These are phyloP conservation scores for Erynnis tages DNA, from an alignment of 2,888 invertebrate species.

Conservation along the genomic window DNA sequence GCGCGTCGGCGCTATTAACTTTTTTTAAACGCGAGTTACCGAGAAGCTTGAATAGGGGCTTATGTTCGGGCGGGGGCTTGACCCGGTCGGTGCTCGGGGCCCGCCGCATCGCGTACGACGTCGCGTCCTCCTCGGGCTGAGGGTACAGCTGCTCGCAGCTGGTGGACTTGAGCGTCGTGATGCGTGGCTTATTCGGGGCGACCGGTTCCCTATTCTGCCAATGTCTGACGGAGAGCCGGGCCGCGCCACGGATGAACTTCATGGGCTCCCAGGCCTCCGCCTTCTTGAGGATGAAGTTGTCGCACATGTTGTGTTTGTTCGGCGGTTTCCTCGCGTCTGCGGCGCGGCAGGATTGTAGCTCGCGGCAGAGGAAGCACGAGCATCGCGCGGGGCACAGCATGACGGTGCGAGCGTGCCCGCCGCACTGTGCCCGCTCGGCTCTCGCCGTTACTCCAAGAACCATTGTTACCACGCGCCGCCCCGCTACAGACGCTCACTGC, in stretches of 20 bases:
- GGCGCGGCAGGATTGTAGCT: constrained; percentile 84
- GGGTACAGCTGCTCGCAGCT: constrained; percentile 78
- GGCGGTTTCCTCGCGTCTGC: constrained; percentile 71
- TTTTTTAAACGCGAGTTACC: constrained; percentile 71
- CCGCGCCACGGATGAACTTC: constrained; percentile 74
- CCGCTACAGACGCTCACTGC: constrained; percentile 42
- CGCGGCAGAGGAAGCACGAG: constrained; percentile 88
- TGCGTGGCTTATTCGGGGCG: constrained; percentile 63
- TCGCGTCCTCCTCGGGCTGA: constrained; percentile 60
- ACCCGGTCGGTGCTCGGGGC: constrained; percentile 77
- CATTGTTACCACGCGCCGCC: constrained; percentile 53
- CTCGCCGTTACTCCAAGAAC: constrained; percentile 50
- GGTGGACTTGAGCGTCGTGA: constrained; percentile 68
- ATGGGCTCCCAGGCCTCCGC: constrained; percentile 77
- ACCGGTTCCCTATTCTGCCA: constrained; percentile 75
- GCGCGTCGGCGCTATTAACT: constrained; percentile 55
- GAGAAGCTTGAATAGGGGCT: constrained; percentile 69
- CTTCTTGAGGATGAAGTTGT: constrained; percentile 80
- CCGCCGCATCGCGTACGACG: constrained; percentile 64
- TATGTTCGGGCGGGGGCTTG: constrained; percentile 63
- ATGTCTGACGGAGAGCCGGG: constrained; percentile 77
- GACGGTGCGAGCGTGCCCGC: constrained; percentile 66
- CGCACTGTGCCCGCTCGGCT: constrained; percentile 56
- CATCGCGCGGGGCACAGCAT: constrained; percentile 89
- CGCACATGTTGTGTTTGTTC: constrained; percentile 65